phyloP scores from a whole-genome alignment of 2,888 invertebrate genomes.

The Tholera decimalis region DNA sequence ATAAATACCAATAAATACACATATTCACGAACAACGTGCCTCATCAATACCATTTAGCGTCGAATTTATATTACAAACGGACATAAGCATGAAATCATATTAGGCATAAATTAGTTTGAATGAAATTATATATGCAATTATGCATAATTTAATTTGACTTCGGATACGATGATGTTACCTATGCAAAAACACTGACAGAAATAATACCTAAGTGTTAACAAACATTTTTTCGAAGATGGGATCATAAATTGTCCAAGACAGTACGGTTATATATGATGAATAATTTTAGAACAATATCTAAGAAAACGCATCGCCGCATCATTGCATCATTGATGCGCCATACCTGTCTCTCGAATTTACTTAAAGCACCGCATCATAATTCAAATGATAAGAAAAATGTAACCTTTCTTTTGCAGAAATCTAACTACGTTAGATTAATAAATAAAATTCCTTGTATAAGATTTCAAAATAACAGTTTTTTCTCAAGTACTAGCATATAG shows the following conservation, averaged over 20 bases:
- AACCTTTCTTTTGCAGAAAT: too few relatives aligned
- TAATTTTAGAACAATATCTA: background rate
- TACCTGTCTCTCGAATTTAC: background rate
- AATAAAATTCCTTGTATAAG: too few relatives aligned
- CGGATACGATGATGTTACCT: too few relatives aligned
- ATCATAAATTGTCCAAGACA: background rate
- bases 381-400: background rate
- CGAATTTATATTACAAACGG: conserved; percentile 20
- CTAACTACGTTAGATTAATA: too few relatives aligned
- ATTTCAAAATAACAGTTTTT: too few relatives aligned
- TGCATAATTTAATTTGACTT: conserved; percentile 1
- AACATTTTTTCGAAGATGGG: too few relatives aligned
- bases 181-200: too few relatives aligned
- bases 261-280: background rate
- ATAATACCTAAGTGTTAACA: too few relatives aligned
- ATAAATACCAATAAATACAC: conserved; percentile 39
- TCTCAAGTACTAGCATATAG: too few relatives aligned
- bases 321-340: background rate
- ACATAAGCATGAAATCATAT: conserved; percentile 14
- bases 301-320: background rate
- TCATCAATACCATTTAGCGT: conserved; percentile 40
- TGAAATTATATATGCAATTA: conserved; percentile 14
- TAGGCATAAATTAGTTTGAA: conserved; percentile 14
- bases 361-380: background rate
- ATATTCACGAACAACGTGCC: conserved; percentile 39